Base-by-base conservation (phyloP, 2,113 vertebrate species). In the Sciurus niger region DNA sequence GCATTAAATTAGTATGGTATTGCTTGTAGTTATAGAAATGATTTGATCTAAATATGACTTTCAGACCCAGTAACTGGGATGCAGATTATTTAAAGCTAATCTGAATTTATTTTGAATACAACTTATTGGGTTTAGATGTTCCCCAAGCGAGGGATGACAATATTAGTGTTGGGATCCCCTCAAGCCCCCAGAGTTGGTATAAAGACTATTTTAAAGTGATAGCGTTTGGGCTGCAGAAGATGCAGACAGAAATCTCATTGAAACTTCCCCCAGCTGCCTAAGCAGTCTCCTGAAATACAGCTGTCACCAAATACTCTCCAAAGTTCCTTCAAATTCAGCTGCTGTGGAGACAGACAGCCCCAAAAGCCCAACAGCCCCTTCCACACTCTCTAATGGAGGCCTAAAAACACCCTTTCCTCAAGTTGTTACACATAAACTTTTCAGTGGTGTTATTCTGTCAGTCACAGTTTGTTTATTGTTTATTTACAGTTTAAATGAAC, bases 131-230 rank as follows among this genome's bases (percentile, higher is more conserved):
- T 60, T 80, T 80, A 63, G 60, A 25, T 63, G 48, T 60, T 80
- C n/a, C 18, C 55, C 34, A 37, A 24, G 40, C 53, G 17, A 93
- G 12, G 67, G 76, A 58, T 74, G 74, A 72, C 34, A 51, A 28
- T 46, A 18, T 76, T 78, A 58, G 53, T 20, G 12, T 28, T 40
- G 48, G 32, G 18, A 76, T 51, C 14, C 32, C 74, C 30, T 30
- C 48, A 60, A 40, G 53, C 20, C 4, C 24, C n/a, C 24, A 51
- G 22, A 63, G 40, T 70, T 90, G 25, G 60, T 30, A 53, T 55
- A 86, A 70, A 53, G 48, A 84, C 73, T 55, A 78, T 84, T 77
- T 94, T 78, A 78, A 85, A 43, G 40, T 55, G 55, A 34, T 68
- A 58, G 32, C 3, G 3, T 86, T 80, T 80, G 58, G 58, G 22